Evolutionary conservation across 2,888 invertebrate species (phyloP).

Genomic region (Corbicula japonica): DNA sequence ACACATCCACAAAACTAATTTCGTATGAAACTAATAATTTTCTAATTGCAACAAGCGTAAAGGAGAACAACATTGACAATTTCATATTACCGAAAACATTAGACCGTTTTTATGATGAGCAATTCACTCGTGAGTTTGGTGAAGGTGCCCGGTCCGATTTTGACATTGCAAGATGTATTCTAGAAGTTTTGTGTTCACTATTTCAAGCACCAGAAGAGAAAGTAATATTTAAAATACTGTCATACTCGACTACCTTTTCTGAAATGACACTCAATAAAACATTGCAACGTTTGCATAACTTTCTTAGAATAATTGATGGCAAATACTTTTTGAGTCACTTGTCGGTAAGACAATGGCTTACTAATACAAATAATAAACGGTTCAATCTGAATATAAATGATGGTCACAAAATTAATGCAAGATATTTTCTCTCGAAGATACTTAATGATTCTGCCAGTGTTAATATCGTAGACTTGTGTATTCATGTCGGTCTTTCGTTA

Average conservation of each 20-base stretch:
- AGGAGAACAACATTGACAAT: not conserved
- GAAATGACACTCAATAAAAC: not conserved
- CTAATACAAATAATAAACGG: not conserved
- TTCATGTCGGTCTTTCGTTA: not conserved
- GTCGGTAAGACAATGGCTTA: conserved; percentile 2
- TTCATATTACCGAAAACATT: no score
- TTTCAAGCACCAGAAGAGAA: not conserved
- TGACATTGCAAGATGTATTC: not conserved
- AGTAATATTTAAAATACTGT: not conserved
- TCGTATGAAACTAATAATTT: not conserved
- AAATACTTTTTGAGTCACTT: not conserved
- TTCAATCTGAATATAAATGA: not conserved
- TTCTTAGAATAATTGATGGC: not conserved
- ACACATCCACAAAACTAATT: not conserved
- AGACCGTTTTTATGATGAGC: not conserved
- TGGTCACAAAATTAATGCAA: conserved; percentile 1
- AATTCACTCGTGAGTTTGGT: not conserved
- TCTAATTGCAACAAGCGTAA: not conserved
- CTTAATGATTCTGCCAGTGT: not conserved
- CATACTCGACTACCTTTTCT: not conserved
- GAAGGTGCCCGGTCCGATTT: not conserved
- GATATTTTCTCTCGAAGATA: not conserved
- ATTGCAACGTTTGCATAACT: not conserved
- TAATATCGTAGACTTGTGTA: not conserved
- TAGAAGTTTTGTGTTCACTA: not conserved